Evolutionary conservation across 2,113 vertebrate genomes (phyloP), one percentile per base, ranked within the genome.

Genomic region (Alethe diademata): DNA sequence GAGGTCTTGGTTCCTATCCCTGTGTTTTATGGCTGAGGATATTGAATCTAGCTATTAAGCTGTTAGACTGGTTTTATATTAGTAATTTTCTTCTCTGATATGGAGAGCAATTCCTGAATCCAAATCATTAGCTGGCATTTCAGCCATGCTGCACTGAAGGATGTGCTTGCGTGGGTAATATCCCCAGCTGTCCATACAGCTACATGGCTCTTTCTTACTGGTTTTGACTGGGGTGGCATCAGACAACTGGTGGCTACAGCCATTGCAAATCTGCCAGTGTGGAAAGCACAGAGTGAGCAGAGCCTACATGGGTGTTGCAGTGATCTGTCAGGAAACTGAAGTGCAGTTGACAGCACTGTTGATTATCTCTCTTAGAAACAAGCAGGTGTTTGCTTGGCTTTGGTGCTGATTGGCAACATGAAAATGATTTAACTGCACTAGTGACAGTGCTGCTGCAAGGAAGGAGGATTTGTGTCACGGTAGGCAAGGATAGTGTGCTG

Each of bases 401-500:
- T 88, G n/a, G 50, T 57, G 5, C n/a, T 26, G 50, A 53, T 10
- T 47, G 51, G 64, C 42, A 70, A 22, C 3, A 8, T 14, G 54
- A 17, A 75, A 66, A 4, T 43, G 1, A 28, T 86, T 75, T 51
- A 48, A 36, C 43, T 66, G 47, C 35, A 6, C 29, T 43, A 76
- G 51, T 66, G 60, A 43, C 25, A 5, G 38, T 19, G 58, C 33
- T 38, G 56, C 85, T 61, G 33, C 5, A 5, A 43, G 67, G 58
- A 48, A 50, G n/a, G 58, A 54, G 38, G 33, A 9, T 79, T 26
- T 61, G 0, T 78, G 35, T 62, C 19, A 4, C 14, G 5, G 47
- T 1, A 28, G 38, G n/a, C 33, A n/a, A 66, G 31, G 36, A 5
- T 5, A 45, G 53, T 1, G 5, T 60, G 53, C 22, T 9, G 1